phyloP scores from a whole-genome alignment of 2,888 invertebrate genomes.

The Cetonia aurata region DNA sequence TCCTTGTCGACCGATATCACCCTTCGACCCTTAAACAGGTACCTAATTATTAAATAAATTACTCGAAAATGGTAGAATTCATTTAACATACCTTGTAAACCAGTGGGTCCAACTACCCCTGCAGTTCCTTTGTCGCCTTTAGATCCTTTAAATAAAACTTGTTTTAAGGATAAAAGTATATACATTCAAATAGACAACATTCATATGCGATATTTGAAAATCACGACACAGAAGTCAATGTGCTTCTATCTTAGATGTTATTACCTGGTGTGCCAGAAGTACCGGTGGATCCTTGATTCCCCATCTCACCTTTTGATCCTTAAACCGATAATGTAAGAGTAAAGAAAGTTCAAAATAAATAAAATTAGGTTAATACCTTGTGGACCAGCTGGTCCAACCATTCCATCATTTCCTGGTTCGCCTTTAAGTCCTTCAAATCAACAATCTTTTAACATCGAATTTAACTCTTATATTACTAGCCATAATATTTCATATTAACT shows the following conservation, averaged over 20 bases:
- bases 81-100: neutral
- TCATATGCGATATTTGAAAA: neutral
- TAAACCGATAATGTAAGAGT: neutral
- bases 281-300: neutral
- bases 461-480: too few species aligned
- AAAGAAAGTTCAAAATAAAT: too few species aligned
- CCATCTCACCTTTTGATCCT: conserved; percentile 1
- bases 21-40: neutral
- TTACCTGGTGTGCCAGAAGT: neutral
- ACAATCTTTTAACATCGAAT: too few species aligned
- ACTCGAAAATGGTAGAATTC: too few species aligned
- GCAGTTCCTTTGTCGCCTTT: neutral
- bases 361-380: too few species aligned
- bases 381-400: too few species aligned
- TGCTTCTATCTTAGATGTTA: too few species aligned
- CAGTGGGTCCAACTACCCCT: neutral
- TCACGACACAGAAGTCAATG: too few species aligned
- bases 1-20: neutral
- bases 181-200: neutral
- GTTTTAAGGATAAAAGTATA: neutral
- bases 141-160: neutral
- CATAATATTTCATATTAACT: too few species aligned
- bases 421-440: neutral
- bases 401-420: neutral
- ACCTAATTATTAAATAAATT: neutral